Evolutionary conservation across 2,113 vertebrate species (phyloP).

Genomic region (Acrocephalus arundinaceus): DNA sequence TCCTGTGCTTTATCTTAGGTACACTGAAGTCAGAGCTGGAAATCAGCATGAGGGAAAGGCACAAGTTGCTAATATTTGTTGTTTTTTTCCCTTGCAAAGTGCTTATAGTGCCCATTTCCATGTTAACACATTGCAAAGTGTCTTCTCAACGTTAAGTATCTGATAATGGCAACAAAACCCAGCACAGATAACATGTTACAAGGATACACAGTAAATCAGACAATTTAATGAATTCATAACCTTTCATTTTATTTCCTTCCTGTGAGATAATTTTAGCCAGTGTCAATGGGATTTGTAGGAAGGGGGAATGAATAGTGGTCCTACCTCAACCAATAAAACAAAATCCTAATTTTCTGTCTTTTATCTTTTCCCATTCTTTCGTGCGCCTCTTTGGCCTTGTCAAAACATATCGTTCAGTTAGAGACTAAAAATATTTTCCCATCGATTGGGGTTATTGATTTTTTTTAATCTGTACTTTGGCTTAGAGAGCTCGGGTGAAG

Average conservation of each 20-base stretch:
- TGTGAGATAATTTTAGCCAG: conserved; percentile 72
- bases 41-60: neutral
- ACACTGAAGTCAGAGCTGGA: neutral
- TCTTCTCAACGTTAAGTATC: conserved; percentile 14
- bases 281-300: conserved; percentile 68
- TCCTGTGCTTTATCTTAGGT: neutral
- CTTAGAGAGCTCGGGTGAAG: conserved; percentile 84
- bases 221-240: conserved; percentile 76
- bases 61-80: neutral
- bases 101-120: neutral
- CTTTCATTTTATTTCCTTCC: conserved; percentile 75
- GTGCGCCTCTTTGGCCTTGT: conserved; percentile 79
- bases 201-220: conserved; percentile 65
- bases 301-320: conserved; percentile 73
- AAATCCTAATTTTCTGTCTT: conserved; percentile 85
- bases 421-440: conserved; percentile 86
- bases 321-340: conserved; percentile 76
- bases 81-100: neutral
- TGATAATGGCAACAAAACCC: conserved; percentile 36
- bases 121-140: neutral
- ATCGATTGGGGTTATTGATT: conserved; percentile 88
- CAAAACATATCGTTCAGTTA: conserved; percentile 86
- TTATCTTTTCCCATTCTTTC: conserved; percentile 82
- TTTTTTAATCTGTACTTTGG: conserved; percentile 89
- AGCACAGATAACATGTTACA: conserved; percentile 51